Conservation (phyloP, 2,113 vertebrate species). For the Channa argus region DNA sequence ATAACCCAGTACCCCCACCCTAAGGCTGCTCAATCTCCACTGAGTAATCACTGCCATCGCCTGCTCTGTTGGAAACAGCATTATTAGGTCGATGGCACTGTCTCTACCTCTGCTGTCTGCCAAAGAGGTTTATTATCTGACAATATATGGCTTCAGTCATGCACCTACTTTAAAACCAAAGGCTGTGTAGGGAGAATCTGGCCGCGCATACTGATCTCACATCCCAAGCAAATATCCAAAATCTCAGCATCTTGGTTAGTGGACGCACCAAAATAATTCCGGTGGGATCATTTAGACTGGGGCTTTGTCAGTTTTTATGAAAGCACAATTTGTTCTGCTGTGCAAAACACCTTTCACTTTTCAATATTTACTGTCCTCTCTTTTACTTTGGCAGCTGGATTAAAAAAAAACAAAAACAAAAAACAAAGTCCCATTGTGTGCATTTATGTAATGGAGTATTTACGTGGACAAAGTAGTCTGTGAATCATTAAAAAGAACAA, state of each 20-base stretch:
- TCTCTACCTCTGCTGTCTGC: constrained; percentile 63
- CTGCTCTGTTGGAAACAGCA: constrained; percentile 63
- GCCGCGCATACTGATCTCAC: constrained; percentile 44
- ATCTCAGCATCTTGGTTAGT: constrained; percentile 30
- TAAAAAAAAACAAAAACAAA: too few relatives aligned
- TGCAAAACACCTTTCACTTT: constrained; percentile 50
- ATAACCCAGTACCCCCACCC: constrained; percentile 70
- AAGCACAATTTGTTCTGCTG: constrained; percentile 17
- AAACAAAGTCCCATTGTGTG: neutral
- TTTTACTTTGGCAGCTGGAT: neutral
- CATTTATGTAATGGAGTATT: neutral
- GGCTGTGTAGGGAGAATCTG: constrained; percentile 20
- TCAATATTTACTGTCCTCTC: constrained; percentile 23
- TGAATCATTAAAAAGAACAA: neutral
- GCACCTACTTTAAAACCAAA: constrained; percentile 30
- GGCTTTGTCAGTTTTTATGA: constrained; percentile 30
- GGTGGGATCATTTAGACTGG: constrained; percentile 40
- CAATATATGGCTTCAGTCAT: constrained; percentile 56
- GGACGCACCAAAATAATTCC: constrained; percentile 50
- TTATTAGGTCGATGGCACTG: constrained; percentile 71
- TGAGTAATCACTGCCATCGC: constrained; percentile 76
- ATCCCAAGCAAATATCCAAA: constrained; percentile 23
- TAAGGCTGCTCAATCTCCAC: constrained; percentile 71
- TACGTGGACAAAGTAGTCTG: neutral
- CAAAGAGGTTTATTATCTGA: constrained; percentile 69